Percentiles rank a stretch among this genome's conserved stretches.
phyloP scores from a whole-genome alignment of 2,113 vertebrate species.

The Protomyctophum bolini region DNA sequence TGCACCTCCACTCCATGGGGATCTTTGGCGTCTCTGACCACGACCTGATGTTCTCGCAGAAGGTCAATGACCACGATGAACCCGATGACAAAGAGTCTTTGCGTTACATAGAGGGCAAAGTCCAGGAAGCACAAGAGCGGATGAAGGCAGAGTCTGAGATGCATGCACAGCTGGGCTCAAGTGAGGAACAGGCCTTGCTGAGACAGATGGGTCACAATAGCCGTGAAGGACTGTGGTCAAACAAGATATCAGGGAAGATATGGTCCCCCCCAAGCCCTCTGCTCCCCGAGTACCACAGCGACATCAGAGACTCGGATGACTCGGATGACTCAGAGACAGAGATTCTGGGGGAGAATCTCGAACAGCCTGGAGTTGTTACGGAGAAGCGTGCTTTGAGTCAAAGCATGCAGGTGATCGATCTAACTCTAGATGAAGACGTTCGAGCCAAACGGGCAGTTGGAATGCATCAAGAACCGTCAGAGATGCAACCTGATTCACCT shows the following conservation, averaged over 20 bases:
- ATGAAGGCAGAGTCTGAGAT: conserved; percentile 84
- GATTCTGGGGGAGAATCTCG: conserved; percentile 39
- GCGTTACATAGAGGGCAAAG: conserved; percentile 80
- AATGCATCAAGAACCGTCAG: too few species aligned
- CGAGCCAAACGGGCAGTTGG: too few species aligned
- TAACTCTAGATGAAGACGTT: too few species aligned
- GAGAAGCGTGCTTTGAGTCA: too few species aligned
- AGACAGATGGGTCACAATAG: conserved; percentile 20
- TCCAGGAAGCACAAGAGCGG: conserved; percentile 86
- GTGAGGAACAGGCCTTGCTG: conserved; percentile 66
- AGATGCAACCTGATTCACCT: too few species aligned
- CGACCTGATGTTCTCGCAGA: conserved; percentile 82
- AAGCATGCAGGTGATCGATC: too few species aligned
- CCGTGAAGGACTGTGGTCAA: too few species aligned
- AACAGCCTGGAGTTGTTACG: neutral
- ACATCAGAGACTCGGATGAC: too few species aligned
- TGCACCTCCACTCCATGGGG: conserved; percentile 77
- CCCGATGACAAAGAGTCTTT: conserved; percentile 71
- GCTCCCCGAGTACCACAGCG: too few species aligned
- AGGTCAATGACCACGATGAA: conserved; percentile 72
- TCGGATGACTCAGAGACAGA: too few species aligned
- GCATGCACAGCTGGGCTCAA: conserved; percentile 58
- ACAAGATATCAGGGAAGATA: too few species aligned
- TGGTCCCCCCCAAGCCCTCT: too few species aligned
- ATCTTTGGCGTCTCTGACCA: conserved; percentile 89